These are phyloP conservation scores for Copidosoma floridanum DNA, from an alignment of 1,140 invertebrate genomes.

Conservation along the genomic window DNA sequence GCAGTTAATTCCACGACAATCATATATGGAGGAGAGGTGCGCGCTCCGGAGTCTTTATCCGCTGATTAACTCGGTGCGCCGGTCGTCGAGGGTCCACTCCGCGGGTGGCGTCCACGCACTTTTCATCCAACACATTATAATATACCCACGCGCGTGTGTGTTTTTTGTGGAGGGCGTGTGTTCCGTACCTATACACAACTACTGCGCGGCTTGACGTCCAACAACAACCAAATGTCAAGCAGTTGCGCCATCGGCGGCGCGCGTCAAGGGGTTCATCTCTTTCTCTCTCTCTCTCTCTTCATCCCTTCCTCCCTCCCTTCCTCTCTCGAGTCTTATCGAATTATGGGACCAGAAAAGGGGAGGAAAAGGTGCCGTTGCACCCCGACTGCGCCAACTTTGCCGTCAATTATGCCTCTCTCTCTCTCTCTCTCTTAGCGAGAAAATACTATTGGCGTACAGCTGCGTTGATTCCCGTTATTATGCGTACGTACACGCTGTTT, in stretches of 20 bases:
- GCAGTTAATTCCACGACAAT: slow-evolving; percentile 1
- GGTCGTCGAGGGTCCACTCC: background rate
- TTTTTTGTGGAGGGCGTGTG: too few relatives aligned
- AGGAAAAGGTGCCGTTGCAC: too few relatives aligned
- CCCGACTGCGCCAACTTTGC: too few relatives aligned
- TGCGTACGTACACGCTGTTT: too few relatives aligned
- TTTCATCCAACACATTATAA: background rate
- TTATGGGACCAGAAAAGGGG: too few relatives aligned
- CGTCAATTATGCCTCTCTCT: too few relatives aligned
- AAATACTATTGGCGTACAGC: too few relatives aligned
- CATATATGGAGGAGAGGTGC: background rate
- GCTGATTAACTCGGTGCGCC: slow-evolving; percentile 7
- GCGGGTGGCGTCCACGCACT: background rate
- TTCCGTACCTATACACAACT: too few relatives aligned
- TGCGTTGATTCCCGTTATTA: too few relatives aligned
- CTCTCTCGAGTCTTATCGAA: slow-evolving; percentile 26
- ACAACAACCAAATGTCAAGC: slow-evolving; percentile 23
- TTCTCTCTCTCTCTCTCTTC: too few relatives aligned
- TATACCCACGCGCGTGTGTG: background rate
- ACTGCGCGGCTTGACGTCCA: slow-evolving; percentile 17
- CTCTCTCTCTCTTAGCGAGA: too few relatives aligned
- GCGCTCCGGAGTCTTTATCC: slow-evolving; percentile 5
- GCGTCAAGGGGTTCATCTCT: slow-evolving; percentile 26
- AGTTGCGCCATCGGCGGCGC: slow-evolving; percentile 15
- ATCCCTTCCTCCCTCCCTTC: too few relatives aligned